Evolutionary conservation across 2,113 vertebrate species (phyloP), one percentile per base, ranked within the genome.

Genomic region (Colaptes auratus): DNA sequence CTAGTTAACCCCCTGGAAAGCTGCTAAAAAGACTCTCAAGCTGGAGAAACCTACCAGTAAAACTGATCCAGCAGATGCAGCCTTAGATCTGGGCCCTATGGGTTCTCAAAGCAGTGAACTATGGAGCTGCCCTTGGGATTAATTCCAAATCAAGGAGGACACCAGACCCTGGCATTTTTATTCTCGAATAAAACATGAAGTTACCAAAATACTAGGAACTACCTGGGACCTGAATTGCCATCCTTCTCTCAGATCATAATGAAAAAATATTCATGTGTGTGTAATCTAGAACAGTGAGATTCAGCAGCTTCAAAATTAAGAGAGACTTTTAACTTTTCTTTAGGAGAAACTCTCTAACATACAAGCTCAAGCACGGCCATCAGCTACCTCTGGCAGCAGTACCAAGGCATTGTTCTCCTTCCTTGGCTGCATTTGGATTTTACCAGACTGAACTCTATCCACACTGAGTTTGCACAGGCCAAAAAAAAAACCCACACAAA

Each of bases 381-480:
- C 67, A 92, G 89, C 42, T 61, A 60, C 65, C 92, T 90, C 59
- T 90, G 10, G 50, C 21, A 52, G 23, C 50, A 52, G 50, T 52
- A 88, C 55, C 78, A 61, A 85, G 70, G 75, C 71, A 76, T 76
- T 89, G 72, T 90, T 94, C 85, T 87, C 55, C 60, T 85, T 80
- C 48, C 79, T 88, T 69, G 36, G 80, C 64, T 86, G 7, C 36
- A 33, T 77, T 91, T 88, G 48, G 72, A 80, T 93, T 90, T 63
- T 88, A 86, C 79, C 69, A 92, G 88, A 53, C 88, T 82, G 73
- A 94, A 86, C 86, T 48, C 42, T 72, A 64, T 71, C 66, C 84
- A 65, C 71, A 19, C 19, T n/a, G n/a, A 82, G 48, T 33, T 74
- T 71, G 52, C 56, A 33, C 65, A 65, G 88, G 80, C 65, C 80